Evolutionary conservation across 1,140 invertebrate genomes (phyloP).

Genomic region (Achroia grisella): DNA sequence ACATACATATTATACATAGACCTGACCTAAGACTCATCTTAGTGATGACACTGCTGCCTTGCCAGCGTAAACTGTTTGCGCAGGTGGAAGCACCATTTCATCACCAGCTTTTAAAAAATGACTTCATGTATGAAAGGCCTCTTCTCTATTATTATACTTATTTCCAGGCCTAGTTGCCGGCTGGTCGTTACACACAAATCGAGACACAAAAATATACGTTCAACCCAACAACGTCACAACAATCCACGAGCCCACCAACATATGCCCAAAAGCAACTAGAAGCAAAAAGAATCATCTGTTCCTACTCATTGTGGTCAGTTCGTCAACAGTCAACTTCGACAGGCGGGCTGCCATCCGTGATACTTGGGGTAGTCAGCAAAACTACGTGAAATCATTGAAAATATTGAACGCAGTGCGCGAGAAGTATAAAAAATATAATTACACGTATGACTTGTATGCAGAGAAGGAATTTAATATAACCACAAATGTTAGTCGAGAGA

Average conservation of each 20-base stretch:
- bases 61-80: too few relatives aligned
- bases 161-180: slow-evolving; percentile 77
- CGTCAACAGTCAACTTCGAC: slow-evolving; percentile 79
- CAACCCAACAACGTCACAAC: slow-evolving; percentile 80
- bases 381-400: slow-evolving; percentile 56
- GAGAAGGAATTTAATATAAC: slow-evolving; percentile 17
- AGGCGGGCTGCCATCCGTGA: slow-evolving; percentile 82
- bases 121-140: too few relatives aligned
- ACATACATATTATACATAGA: too few relatives aligned
- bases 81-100: too few relatives aligned
- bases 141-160: slow-evolving; percentile 4
- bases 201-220: slow-evolving; percentile 81
- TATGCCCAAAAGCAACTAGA: slow-evolving; percentile 70
- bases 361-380: slow-evolving; percentile 84
- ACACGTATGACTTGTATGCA: slow-evolving; percentile 44
- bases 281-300: slow-evolving; percentile 63
- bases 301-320: slow-evolving; percentile 83
- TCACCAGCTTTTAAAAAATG: too few relatives aligned
- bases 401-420: slow-evolving; percentile 34
- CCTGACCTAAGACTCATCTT: too few relatives aligned
- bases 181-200: slow-evolving; percentile 82
- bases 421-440: slow-evolving; percentile 54
- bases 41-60: too few relatives aligned
- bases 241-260: slow-evolving; percentile 76
- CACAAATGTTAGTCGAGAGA: slow-evolving; percentile 29